Evolutionary conservation across 2,113 vertebrate species (phyloP), one percentile per base, ranked within the genome.

Genomic region (Amphilophus citrinellus): DNA sequence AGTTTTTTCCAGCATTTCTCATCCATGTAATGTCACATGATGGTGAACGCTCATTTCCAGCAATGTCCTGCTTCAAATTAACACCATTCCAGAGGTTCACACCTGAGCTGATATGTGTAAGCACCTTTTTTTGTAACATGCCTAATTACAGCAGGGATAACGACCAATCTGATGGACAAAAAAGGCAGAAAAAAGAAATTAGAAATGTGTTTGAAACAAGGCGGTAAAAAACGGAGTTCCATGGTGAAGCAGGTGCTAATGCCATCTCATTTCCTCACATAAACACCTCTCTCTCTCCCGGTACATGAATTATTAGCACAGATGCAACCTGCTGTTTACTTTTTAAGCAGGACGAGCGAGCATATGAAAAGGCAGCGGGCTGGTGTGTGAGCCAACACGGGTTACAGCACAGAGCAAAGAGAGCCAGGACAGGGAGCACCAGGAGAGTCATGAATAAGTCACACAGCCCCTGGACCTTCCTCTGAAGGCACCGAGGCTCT

Each of bases 371-470:
- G 80, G 83, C 89, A 92, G 79, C 42, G 83, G 92, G 85, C 63
- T 77, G 60, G 61, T 61, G 56, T 87, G 58, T 83, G 80, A 88
- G 83, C 86, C 87, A 77, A 63, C 62, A 61, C 84, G 60, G 89
- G 88, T 88, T 85, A 84, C 57, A 82, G 85, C 13, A 61, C 53
- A 73, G 57, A 85, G 89, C 5, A 30, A 15, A 80, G 78, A 90
- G 85, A 86, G 79, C 89, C 50, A 76, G 91, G 82, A 92, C 83
- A 20, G 62, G 71, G 84, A 86, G 83, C 88, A 81, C 91, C 90
- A 50, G 86, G 84, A 90, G 91, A 93, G 91, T 95, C 95, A 95
- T 96, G 86, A 96, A 96, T 96, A 95, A 96, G 93, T 94, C 93
- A 96, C 93, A 88, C 91, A 84, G 91, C 92, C 93, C 65, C 90